Evolutionary conservation across 2,797 vertebrate species (phyloP).

Genomic region (Salarias fasciatus): DNA sequence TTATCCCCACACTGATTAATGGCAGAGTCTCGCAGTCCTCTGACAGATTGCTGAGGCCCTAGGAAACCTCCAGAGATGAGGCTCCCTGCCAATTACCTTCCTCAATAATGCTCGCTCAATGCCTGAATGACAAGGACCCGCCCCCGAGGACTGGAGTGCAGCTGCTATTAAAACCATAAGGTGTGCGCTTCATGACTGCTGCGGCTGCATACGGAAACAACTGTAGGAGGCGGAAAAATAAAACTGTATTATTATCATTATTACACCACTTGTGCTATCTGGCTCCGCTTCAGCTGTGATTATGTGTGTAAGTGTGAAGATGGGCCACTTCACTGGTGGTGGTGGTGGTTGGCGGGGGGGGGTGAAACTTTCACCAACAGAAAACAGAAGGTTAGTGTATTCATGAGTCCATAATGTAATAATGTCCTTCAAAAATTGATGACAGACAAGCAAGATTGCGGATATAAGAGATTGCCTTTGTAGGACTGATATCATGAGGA

Average conservation of each 20-base stretch:
- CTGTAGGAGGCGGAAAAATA: conserved; percentile 33
- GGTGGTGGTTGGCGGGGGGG: too few species aligned
- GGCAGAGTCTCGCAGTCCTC: conserved; percentile 69
- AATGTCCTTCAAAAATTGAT: too few species aligned
- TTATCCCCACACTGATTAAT: conserved; percentile 81
- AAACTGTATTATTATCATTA: conserved; percentile 27
- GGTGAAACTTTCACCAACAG: background rate
- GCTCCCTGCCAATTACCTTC: conserved; percentile 80
- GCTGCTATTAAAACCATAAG: conserved; percentile 62
- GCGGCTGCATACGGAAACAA: conserved; percentile 54
- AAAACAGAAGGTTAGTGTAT: conserved; percentile 1
- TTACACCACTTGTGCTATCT: conserved; percentile 11
- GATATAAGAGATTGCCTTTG: too few species aligned
- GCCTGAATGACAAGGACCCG: conserved; percentile 72
- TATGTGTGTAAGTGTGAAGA: conserved; percentile 19
- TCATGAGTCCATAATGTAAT: background rate
- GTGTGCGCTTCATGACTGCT: conserved; percentile 41
- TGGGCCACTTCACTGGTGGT: conserved; percentile 4
- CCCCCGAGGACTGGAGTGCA: conserved; percentile 60
- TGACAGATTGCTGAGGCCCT: conserved; percentile 72
- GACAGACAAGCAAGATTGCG: too few species aligned
- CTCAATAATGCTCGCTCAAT: conserved; percentile 79
- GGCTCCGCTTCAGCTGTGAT: conserved; percentile 18
- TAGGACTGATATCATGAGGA: too few species aligned
- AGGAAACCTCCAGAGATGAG: conserved; percentile 81